phyloP scores from a whole-genome alignment of 2,113 vertebrate genomes.

The Apaloderma vittatum region DNA sequence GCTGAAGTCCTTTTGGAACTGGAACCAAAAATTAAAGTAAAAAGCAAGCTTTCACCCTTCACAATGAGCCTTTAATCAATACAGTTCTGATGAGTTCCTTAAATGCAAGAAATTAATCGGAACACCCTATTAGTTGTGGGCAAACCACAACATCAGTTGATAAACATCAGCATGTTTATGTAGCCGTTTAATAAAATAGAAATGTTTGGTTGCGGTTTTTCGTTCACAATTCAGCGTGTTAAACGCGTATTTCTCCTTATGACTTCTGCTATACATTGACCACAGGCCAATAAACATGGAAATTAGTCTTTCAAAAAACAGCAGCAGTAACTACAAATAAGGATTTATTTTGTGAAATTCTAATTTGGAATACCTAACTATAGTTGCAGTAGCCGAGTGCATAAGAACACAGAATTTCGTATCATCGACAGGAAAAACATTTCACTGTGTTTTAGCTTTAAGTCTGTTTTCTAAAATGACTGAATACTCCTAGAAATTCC shows the following conservation, averaged over 20 bases:
- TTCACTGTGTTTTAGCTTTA: background rate
- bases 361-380: background rate
- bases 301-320: constrained; percentile 60
- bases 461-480: background rate
- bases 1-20: background rate
- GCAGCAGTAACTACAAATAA: constrained; percentile 33
- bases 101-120: constrained; percentile 73
- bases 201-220: constrained; percentile 64
- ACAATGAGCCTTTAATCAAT: constrained; percentile 76
- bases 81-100: constrained; percentile 63
- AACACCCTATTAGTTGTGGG: constrained; percentile 74
- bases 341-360: background rate
- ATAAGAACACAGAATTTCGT: background rate
- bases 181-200: constrained; percentile 70
- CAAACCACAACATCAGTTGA: constrained; percentile 75
- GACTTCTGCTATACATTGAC: constrained; percentile 58
- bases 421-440: background rate
- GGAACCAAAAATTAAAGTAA: constrained; percentile 48
- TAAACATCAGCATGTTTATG: constrained; percentile 76
- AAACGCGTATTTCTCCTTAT: constrained; percentile 64
- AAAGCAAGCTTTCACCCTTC: constrained; percentile 57
- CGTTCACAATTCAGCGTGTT: constrained; percentile 61
- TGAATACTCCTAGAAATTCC: background rate
- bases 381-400: background rate
- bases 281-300: constrained; percentile 51